Evolutionary conservation across 2,113 vertebrate species (phyloP), one percentile per base, ranked within the genome.

Genomic region (Polyodon spathula): DNA sequence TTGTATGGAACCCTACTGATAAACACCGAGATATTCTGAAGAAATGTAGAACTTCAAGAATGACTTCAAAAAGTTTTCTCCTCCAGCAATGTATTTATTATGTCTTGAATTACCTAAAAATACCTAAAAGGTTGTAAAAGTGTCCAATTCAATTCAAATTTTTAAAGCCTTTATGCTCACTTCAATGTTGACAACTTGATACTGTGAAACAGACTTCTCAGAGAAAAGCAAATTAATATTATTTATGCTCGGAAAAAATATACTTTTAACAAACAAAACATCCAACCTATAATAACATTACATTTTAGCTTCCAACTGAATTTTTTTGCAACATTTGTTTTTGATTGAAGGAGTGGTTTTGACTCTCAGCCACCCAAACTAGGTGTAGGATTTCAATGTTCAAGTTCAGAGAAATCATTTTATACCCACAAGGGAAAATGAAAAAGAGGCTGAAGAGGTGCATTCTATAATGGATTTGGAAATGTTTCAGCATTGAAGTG

Each of bases 281-380:
- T 66, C 68, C 40, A 76, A 78, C 58, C 69, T 87, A 67, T 73
- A 82, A 79, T 70, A 83, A 84, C 58, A 72, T 58, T 64, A 84
- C 76, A 81, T 68, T 76, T 67, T 71, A 78, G 73, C 68, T 81
- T 72, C 62, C 63, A 81, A 63, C 63, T 69, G 71, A 70, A 75
- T 69, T 73, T 79, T 81, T 75, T 70, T 74, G 68, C 77, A 79
- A 86, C 81, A 91, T 89, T 91, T 90, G 86, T 66, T 91, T 90
- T 84, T 83, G 59, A 90, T 92, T 91, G 87, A 61, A 80, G 73
- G 66, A 76, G 66, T 56, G 55, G 72, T 70, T 75, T 56, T 56
- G 69, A 56, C 64, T n/a, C n/a, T 78, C 66, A 83, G 78, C 69
- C 83, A 71, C 65, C 79, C 71, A 77, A 84, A 82, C 72, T 62